Evolutionary conservation across 2,797 vertebrate species (phyloP).

Genomic region (Malurus leucopterus): DNA sequence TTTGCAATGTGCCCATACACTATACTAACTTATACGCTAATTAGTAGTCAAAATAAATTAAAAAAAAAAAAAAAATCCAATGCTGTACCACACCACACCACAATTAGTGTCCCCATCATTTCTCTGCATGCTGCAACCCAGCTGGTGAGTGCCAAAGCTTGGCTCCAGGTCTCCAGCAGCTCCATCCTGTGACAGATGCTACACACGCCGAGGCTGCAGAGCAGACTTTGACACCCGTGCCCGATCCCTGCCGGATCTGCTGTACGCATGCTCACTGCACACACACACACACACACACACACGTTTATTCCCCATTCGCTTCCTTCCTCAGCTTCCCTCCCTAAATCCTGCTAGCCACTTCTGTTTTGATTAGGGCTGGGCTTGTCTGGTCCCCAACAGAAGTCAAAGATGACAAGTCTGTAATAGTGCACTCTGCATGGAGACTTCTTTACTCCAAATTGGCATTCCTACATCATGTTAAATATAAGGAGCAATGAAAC

Average conservation of each 20-base stretch:
- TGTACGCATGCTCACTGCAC: neutral
- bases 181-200: neutral
- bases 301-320: neutral
- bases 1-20: neutral
- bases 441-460: neutral
- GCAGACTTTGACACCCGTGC: neutral
- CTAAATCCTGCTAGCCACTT: constrained; percentile 30
- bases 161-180: rapidly evolving
- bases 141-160: neutral
- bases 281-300: neutral
- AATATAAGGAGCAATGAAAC: neutral
- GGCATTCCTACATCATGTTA: neutral
- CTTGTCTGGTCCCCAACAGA: neutral
- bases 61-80: neutral
- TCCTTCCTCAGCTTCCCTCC: constrained; percentile 58
- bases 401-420: neutral
- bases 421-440: neutral
- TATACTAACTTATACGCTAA: neutral
- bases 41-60: neutral
- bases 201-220: rapidly evolving
- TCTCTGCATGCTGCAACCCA: neutral
- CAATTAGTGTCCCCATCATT: neutral
- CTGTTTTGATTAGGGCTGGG: constrained; percentile 21
- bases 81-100: neutral
- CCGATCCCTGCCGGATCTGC: neutral